Evolutionary conservation across 2,113 vertebrate species (phyloP).

Genomic region (Syrrhaptes paradoxus): DNA sequence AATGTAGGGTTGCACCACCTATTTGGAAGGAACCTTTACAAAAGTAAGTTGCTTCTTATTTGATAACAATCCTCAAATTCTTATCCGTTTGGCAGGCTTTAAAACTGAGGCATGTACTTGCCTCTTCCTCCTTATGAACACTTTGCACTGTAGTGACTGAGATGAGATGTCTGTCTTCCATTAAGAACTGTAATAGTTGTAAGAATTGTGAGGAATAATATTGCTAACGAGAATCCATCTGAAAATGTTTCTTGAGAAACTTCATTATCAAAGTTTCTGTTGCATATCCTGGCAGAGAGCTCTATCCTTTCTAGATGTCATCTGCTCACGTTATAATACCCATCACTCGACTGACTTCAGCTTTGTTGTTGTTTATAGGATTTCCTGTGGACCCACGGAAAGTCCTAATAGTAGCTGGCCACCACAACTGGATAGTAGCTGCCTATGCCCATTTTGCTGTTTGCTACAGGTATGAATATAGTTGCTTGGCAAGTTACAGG

Average conservation of each 20-base stretch:
- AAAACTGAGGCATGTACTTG: background rate
- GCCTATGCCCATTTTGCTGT: slow-evolving; percentile 98
- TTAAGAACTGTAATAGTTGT: background rate
- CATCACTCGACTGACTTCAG: background rate
- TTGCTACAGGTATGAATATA: slow-evolving; percentile 89
- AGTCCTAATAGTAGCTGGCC: slow-evolving; percentile 94
- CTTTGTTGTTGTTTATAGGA: slow-evolving; percentile 69
- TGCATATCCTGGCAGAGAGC: background rate
- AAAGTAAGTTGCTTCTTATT: background rate
- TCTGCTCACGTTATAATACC: background rate
- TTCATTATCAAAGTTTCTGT: background rate
- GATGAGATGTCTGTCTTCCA: background rate
- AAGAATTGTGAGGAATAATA: background rate
- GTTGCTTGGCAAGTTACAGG: background rate
- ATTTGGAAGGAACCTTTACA: background rate
- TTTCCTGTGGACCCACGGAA: slow-evolving; percentile 92
- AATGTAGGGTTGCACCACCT: background rate
- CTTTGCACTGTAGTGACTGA: background rate
- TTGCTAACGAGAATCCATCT: background rate
- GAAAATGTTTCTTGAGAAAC: background rate
- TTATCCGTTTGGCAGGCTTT: background rate
- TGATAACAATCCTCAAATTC: background rate
- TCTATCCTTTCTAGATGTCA: background rate
- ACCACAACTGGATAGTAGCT: slow-evolving; percentile 98
- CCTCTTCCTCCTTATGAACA: background rate